Conservation (phyloP, 2,113 vertebrate genomes). For the sheep (Ovis aries) region DNA sequence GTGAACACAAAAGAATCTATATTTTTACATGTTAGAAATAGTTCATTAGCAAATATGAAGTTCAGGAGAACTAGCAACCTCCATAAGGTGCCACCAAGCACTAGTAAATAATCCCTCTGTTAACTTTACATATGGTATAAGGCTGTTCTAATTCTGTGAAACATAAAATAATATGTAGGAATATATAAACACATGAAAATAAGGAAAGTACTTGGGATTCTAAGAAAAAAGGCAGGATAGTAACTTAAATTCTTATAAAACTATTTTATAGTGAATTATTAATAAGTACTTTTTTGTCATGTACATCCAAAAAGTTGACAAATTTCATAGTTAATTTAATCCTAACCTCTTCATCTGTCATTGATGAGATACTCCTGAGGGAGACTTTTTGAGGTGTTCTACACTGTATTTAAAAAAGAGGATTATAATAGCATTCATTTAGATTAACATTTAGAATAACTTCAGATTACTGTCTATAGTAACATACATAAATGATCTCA, state of each 20-base stretch:
- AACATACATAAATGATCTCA: neutral
- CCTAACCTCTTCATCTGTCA: slow-evolving; percentile 49
- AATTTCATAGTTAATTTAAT: slow-evolving; percentile 4
- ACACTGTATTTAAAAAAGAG: neutral
- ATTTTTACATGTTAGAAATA: neutral
- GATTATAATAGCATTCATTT: slow-evolving; percentile 5
- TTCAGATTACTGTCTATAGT: neutral
- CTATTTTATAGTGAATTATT: neutral
- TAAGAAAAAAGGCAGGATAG: neutral
- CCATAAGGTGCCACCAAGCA: neutral
- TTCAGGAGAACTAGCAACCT: neutral
- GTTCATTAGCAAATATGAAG: neutral
- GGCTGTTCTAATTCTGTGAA: neutral
- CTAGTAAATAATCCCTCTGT: neutral
- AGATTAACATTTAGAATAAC: slow-evolving; percentile 15
- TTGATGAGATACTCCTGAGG: slow-evolving; percentile 44
- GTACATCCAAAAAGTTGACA: neutral
- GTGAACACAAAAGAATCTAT: neutral
- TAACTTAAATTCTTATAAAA: neutral
- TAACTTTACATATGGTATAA: neutral
- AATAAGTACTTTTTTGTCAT: neutral
- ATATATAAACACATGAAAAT: neutral
- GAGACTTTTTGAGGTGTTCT: slow-evolving; percentile 24
- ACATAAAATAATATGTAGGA: neutral
- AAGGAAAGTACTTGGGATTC: neutral